A percentile compares a stretch with the other conserved stretches of the same genome.
These are phyloP conservation scores for Myiopsitta monachus DNA, from an alignment of 2,113 vertebrate species.

Conservation along the genomic window DNA sequence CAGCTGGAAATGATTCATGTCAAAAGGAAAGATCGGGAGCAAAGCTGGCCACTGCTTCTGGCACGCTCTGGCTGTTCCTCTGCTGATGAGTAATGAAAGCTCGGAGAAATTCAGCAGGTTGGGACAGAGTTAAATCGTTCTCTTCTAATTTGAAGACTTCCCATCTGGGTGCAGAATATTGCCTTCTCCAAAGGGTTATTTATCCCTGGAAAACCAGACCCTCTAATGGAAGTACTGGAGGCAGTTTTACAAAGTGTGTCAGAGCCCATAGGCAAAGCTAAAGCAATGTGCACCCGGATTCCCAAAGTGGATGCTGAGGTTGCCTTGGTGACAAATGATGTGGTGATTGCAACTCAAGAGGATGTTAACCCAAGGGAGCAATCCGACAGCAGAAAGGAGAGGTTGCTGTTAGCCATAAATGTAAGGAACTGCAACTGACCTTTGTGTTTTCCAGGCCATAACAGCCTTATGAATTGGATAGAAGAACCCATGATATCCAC, in stretches of 20 bases:
- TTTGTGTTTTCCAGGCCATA: neutral
- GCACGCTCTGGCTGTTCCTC: neutral
- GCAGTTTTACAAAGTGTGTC: neutral
- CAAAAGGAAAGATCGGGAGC: neutral
- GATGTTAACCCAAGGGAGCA: neutral
- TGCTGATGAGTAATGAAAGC: neutral
- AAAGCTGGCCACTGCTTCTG: slow-evolving; percentile 8
- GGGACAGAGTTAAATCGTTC: neutral
- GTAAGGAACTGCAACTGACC: neutral
- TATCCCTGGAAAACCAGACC: neutral
- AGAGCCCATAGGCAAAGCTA: neutral
- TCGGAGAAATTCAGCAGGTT: neutral
- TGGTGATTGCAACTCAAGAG: neutral
- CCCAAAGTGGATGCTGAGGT: slow-evolving; percentile 11
- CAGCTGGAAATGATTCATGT: slow-evolving; percentile 38
- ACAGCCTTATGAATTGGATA: neutral
- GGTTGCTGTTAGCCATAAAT: neutral
- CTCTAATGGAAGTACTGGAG: neutral
- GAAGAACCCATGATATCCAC: neutral
- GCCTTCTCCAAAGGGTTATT: neutral
- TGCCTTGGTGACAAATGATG: slow-evolving; percentile 45
- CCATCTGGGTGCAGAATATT: neutral
- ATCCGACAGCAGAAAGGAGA: neutral
- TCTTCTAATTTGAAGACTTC: neutral
- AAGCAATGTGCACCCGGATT: neutral